Conservation (phyloP, 2,113 vertebrate species). For the Rhizomys pruinosus region DNA sequence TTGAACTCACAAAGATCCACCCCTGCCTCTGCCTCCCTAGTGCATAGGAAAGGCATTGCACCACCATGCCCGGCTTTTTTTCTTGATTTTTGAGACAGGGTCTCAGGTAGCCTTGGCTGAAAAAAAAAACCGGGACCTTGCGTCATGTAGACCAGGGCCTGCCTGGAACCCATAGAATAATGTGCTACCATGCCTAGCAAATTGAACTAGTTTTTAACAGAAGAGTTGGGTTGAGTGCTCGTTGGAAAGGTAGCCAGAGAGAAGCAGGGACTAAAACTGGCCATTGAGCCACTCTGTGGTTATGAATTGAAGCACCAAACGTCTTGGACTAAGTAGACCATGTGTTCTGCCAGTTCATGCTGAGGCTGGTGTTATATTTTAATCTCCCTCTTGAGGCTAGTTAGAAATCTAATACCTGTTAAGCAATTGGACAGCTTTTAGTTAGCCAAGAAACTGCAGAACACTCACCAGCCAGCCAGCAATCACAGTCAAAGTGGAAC, state of each 20-base stretch:
- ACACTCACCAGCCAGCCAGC: not conserved
- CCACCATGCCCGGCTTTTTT: too few species aligned
- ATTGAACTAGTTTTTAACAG: not conserved
- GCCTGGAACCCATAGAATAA: too few species aligned
- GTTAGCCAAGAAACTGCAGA: not conserved
- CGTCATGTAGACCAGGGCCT: too few species aligned
- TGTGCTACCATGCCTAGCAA: too few species aligned
- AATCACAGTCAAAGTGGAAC: not conserved
- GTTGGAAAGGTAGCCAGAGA: not conserved
- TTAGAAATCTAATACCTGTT: not conserved
- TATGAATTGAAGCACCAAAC: not conserved
- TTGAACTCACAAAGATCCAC: too few species aligned
- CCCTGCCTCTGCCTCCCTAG: too few species aligned
- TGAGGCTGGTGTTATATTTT: not conserved
- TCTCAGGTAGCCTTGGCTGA: too few species aligned
- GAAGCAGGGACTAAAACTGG: not conserved
- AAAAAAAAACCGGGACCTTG: too few species aligned
- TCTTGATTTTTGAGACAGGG: too few species aligned
- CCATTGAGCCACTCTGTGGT: not conserved
- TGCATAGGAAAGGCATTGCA: too few species aligned
- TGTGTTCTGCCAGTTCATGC: not conserved
- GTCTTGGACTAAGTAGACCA: not conserved
- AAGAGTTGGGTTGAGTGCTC: not conserved
- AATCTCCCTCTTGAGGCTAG: not conserved
- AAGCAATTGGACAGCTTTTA: conserved; percentile 11